Base-by-base conservation (phyloP, 2,113 vertebrate species). In the Apodemus speciosus region DNA sequence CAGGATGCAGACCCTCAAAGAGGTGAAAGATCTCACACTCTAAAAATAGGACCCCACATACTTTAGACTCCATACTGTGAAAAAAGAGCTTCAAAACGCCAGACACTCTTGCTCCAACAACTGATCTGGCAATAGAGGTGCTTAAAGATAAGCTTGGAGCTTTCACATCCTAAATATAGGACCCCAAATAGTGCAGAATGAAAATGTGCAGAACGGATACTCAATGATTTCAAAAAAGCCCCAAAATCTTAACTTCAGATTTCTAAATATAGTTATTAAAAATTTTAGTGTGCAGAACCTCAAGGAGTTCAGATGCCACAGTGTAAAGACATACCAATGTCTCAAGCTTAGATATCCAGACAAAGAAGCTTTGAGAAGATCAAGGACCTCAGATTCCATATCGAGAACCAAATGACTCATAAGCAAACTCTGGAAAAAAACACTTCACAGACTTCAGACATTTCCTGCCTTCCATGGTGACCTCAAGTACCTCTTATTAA, bases 401-500 rank as follows among this genome's bases (percentile, higher is more conserved):
- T n/a, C 38, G 9, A 93, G 51, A 88, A 76, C 64, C 69, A 87
- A 56, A 88, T 56, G 53, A 87, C 23, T 51, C 62, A 46, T 38
- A 76, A 77, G 32, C 23, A 76, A 88, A 88, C 16, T 71, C 81
- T 51, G 43, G 49, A n/a, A 25, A 79, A 79, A 21, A 80, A 23
- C 20, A n/a, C 32, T 60, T 88, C 40, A 84, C 73, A 49, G 11
- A 71, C 3, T 84, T 93, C 60, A 77, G 92, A 91, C 23, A 80
- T 40, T 60, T 60, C n/a, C 56, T 60, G 40, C n/a, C 30, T 68
- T 53, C n/a, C 43, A 56, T 27, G 35, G 9, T 76, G 58, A 92
- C 46, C 25, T 84, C 53, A 93, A 91, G 83, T 35, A 77, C 30
- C 75, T 90, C 27, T 90, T 68, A 87, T 7, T 80, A 90, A 92